phyloP scores from a whole-genome alignment of 2,797 vertebrate genomes.

The Adrianichthys oophorus region DNA sequence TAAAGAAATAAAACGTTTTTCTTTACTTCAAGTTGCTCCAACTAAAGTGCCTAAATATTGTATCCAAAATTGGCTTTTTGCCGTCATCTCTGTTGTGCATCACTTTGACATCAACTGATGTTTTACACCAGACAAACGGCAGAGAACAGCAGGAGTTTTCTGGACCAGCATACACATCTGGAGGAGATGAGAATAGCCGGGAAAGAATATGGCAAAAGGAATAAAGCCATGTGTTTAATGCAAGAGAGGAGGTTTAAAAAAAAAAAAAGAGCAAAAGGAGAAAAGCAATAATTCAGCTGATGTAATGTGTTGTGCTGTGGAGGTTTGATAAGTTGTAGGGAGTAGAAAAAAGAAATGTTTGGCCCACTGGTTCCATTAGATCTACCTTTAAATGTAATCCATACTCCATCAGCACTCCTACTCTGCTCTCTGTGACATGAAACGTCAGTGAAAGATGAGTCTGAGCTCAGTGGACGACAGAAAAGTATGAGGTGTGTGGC shows the following conservation, averaged over 20 bases:
- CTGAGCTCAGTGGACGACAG: constrained; percentile 7
- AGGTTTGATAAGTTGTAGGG: constrained; percentile 12
- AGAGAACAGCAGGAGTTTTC: constrained; percentile 49
- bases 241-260: constrained; percentile 5
- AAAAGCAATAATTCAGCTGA: constrained; percentile 9
- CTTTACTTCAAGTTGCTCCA: too few relatives aligned
- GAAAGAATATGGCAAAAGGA: constrained; percentile 13
- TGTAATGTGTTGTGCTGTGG: constrained; percentile 14
- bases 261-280: not conserved
- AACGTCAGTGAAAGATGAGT: constrained; percentile 27
- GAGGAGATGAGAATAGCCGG: constrained; percentile 44
- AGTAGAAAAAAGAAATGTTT: not conserved
- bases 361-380: constrained; percentile 9
- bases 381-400: constrained; percentile 23
- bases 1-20: too few relatives aligned
- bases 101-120: constrained; percentile 53
- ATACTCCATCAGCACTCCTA: constrained; percentile 10
- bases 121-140: constrained; percentile 62
- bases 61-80: too few relatives aligned
- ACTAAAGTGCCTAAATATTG: too few relatives aligned
- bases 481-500: constrained; percentile 15
- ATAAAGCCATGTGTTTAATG: constrained; percentile 11
- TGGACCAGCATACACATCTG: constrained; percentile 61
- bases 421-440: constrained; percentile 8
- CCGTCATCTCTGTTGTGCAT: constrained; percentile 18